Evolutionary conservation across 2,797 vertebrate genomes (phyloP).

Genomic region (Caiman crocodilus): DNA sequence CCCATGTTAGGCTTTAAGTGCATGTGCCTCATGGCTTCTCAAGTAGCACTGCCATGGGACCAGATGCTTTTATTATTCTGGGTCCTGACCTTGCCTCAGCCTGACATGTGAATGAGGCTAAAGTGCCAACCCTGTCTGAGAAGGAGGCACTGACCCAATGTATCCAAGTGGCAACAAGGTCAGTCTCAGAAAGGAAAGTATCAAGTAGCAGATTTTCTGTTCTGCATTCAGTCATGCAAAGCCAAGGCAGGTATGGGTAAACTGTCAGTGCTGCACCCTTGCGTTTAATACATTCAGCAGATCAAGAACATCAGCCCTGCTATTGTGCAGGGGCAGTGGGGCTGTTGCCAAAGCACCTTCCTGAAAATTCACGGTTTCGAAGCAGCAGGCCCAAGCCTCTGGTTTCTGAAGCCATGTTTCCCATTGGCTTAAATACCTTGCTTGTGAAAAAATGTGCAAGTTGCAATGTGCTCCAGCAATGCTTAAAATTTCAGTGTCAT

Average conservation of each 20-base stretch:
- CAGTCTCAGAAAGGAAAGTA: neutral
- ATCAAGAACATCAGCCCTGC: neutral
- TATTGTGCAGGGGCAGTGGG: neutral
- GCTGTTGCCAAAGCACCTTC: neutral
- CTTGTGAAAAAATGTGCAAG: neutral
- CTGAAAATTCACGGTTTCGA: neutral
- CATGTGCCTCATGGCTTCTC: neutral
- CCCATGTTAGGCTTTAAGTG: neutral
- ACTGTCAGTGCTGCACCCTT: neutral
- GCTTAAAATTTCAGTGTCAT: neutral
- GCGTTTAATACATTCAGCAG: neutral
- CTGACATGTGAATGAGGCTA: neutral
- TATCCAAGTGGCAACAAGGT: accelerated
- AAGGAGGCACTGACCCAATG: neutral
- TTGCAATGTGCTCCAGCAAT: neutral
- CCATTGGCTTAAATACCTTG: neutral
- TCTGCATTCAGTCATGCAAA: accelerated
- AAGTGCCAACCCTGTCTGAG: accelerated
- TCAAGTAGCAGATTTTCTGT: neutral
- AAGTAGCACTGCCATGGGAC: neutral
- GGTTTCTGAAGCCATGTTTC: neutral
- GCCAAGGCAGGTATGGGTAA: neutral
- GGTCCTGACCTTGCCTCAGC: neutral
- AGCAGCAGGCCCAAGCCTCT: neutral
- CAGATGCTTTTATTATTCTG: neutral